Percentiles rank a stretch among this genome's conserved stretches.
These are phyloP conservation scores for Astreopora myriophthalma DNA, from an alignment of 64 coral and sea anemone genomes.

Conservation along the genomic window DNA sequence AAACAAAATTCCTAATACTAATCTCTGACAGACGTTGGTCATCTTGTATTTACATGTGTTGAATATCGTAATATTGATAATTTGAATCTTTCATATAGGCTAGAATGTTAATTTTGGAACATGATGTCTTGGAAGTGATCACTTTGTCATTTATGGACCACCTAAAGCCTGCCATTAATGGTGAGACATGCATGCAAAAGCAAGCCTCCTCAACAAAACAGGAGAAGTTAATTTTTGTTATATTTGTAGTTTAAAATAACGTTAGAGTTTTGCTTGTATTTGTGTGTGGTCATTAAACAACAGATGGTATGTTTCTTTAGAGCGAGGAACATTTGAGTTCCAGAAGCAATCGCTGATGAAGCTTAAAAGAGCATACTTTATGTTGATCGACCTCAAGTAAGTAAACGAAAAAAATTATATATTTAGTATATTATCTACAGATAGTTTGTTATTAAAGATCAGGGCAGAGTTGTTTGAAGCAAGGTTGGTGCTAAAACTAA, in stretches of 20 bases:
- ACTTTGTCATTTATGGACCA: constrained; percentile 79
- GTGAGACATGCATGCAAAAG: constrained; percentile 4
- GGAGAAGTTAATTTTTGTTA: too few relatives aligned
- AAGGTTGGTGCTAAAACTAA: too few relatives aligned
- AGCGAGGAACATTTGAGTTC: constrained; percentile 67
- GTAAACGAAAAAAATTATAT: neutral
- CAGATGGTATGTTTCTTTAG: constrained; percentile 21
- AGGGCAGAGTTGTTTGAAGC: too few relatives aligned
- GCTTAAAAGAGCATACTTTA: constrained; percentile 69
- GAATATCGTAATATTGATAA: too few relatives aligned
- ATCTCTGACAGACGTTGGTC: too few relatives aligned
- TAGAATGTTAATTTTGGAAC: constrained; percentile 78
- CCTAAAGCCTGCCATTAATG: constrained; percentile 49
- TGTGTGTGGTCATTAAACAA: too few relatives aligned
- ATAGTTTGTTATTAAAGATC: neutral
- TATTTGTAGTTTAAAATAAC: too few relatives aligned
- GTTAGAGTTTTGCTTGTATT: too few relatives aligned
- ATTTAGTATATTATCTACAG: neutral
- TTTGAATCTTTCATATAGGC: constrained; percentile 42
- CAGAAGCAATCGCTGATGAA: constrained; percentile 46
- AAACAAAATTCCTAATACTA: too few relatives aligned
- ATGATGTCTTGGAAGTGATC: constrained; percentile 80
- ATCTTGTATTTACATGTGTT: too few relatives aligned
- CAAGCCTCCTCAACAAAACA: too few relatives aligned
- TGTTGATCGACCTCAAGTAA: constrained; percentile 84